A percentile compares a stretch with the other conserved stretches of the same genome.
These are phyloP conservation scores for Brachyhypopomus occidentalis DNA, from an alignment of 2,113 vertebrate genomes.

Conservation along the genomic window DNA sequence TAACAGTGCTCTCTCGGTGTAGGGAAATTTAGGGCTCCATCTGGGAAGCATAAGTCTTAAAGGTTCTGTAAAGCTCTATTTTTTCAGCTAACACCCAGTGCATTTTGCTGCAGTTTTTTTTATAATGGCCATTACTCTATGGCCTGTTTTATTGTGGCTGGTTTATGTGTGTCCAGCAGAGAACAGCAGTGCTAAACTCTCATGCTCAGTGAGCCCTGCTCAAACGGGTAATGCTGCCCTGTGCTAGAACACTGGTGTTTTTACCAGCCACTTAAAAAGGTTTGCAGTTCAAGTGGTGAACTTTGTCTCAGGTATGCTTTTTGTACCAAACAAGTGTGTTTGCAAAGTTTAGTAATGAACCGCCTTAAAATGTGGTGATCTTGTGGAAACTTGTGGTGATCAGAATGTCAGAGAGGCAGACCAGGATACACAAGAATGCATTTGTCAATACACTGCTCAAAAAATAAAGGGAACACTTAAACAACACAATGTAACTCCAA, in stretches of 20 bases:
- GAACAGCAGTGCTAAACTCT: background rate
- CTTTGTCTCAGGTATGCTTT: too few species aligned
- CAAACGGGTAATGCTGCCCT: background rate
- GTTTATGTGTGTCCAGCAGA: background rate
- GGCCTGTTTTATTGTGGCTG: background rate
- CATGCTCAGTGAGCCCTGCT: background rate
- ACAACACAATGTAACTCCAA: too few species aligned
- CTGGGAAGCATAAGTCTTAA: constrained; percentile 18
- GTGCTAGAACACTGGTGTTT: background rate
- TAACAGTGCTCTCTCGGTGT: background rate
- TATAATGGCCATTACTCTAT: background rate
- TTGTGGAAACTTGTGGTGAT: too few species aligned
- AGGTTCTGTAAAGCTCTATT: background rate
- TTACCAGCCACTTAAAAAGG: background rate
- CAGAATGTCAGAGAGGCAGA: too few species aligned
- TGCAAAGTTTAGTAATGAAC: too few species aligned
- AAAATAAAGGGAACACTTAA: too few species aligned
- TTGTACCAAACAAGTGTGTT: too few species aligned
- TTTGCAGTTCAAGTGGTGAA: too few species aligned
- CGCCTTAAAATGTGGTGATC: too few species aligned
- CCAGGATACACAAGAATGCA: too few species aligned
- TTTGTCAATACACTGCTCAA: too few species aligned
- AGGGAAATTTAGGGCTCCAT: background rate
- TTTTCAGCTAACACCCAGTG: background rate
- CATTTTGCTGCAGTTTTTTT: background rate